Evolutionary conservation across 2,797 vertebrate species (phyloP).

Genomic region (Lemur catta): DNA sequence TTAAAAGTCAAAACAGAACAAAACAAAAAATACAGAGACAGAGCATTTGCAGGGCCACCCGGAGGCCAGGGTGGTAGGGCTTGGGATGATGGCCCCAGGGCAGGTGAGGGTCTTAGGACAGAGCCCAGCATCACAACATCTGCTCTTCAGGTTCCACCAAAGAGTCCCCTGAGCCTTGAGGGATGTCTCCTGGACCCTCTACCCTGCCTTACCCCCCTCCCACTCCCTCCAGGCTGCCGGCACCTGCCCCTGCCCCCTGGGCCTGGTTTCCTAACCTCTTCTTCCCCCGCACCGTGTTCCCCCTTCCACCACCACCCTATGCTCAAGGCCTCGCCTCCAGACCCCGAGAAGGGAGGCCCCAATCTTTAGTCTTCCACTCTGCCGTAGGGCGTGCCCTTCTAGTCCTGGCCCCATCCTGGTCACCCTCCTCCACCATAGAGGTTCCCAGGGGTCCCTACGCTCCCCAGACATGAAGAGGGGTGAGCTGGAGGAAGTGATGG

Average conservation of each 20-base stretch:
- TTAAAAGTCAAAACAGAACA: constrained; percentile 84
- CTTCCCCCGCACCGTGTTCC: not conserved
- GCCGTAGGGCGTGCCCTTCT: not conserved
- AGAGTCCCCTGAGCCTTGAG: constrained; percentile 60
- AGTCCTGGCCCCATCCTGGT: not conserved
- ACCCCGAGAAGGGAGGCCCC: not conserved
- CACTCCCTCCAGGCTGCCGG: not conserved
- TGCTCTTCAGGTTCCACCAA: constrained; percentile 62
- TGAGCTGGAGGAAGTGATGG: not conserved
- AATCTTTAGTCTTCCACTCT: constrained; percentile 51
- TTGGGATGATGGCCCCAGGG: not conserved
- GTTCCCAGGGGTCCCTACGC: not conserved
- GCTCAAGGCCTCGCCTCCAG: not conserved
- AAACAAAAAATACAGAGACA: constrained; percentile 66
- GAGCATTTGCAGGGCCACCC: constrained; percentile 64
- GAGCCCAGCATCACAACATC: not conserved
- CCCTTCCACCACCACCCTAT: not conserved
- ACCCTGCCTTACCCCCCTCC: not conserved
- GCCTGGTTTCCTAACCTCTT: not conserved
- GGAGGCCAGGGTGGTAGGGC: constrained; percentile 51
- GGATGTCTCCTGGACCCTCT: constrained; percentile 37
- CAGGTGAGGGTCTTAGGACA: constrained; percentile 36
- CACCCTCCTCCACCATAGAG: not conserved
- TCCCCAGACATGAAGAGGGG: not conserved
- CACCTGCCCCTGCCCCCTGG: not conserved